A percentile compares a stretch with the other conserved stretches of the same genome.
Evolutionary conservation across 2,113 vertebrate genomes (phyloP).

Genomic region (Eclectus roratus): DNA sequence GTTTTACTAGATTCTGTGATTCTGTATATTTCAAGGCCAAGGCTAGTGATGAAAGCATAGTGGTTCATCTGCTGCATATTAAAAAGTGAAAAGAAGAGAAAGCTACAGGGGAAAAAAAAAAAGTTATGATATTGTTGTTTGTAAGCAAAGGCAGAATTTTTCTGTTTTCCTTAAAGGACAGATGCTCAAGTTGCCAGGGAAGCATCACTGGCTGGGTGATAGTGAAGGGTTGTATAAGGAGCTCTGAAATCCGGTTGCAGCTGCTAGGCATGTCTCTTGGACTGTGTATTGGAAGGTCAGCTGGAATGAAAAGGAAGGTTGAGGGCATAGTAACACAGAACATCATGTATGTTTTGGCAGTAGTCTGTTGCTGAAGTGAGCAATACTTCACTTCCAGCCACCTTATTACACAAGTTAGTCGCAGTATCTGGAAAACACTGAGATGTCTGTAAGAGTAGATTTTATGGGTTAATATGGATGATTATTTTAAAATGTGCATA

Average conservation of each 20-base stretch:
- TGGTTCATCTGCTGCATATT: neutral
- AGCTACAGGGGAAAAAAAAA: neutral
- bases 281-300: neutral
- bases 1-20: neutral
- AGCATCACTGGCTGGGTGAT: neutral
- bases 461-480: neutral
- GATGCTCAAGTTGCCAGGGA: neutral
- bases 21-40: neutral
- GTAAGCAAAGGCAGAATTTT: neutral
- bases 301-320: neutral
- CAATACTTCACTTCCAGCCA: neutral
- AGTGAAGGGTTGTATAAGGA: neutral
- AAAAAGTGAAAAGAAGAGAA: neutral
- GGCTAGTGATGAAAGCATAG: neutral
- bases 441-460: neutral
- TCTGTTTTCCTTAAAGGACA: neutral
- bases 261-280: accelerated
- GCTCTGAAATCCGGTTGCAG: neutral
- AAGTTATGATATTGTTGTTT: neutral
- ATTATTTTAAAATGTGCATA: neutral
- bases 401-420: neutral
- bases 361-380: neutral
- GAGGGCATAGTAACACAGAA: neutral
- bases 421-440: neutral
- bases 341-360: neutral